Percentiles rank a stretch among this genome's conserved stretches.
These are phyloP conservation scores for Amblyjoppa proteus DNA, from an alignment of 2,888 invertebrate genomes.

Conservation along the genomic window DNA sequence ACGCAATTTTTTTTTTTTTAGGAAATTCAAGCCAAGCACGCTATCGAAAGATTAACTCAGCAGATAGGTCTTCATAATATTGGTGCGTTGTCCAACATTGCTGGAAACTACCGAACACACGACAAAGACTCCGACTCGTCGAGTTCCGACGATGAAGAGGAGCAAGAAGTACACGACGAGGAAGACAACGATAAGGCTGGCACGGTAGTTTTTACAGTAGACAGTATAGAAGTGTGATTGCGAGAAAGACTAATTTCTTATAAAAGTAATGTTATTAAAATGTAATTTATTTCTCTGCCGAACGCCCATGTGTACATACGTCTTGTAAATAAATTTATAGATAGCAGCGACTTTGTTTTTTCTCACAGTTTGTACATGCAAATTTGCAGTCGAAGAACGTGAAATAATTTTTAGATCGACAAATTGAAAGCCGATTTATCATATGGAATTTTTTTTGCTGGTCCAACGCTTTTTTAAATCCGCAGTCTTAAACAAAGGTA, in stretches of 20 bases:
- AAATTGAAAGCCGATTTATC: too few relatives aligned
- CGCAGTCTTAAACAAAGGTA: too few relatives aligned
- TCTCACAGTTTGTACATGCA: background rate
- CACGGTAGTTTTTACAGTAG: slow-evolving; percentile 86
- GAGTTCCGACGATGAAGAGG: slow-evolving; percentile 85
- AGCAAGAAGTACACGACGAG: slow-evolving; percentile 87
- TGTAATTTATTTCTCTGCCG: background rate
- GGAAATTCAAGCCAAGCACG: slow-evolving; percentile 87
- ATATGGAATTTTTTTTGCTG: too few relatives aligned
- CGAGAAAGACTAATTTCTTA: slow-evolving; percentile 27
- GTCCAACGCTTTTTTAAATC: too few relatives aligned
- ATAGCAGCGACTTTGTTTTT: background rate
- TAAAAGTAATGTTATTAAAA: slow-evolving; percentile 16
- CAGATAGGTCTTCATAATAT: slow-evolving; percentile 84
- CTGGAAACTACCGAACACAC: slow-evolving; percentile 84
- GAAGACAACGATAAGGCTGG: slow-evolving; percentile 86
- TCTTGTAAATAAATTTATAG: slow-evolving; percentile 47
- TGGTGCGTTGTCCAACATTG: slow-evolving; percentile 81
- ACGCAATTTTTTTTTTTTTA: slow-evolving; percentile 57
- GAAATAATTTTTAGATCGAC: too few relatives aligned
- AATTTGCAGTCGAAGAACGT: too few relatives aligned
- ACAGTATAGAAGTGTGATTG: slow-evolving; percentile 73
- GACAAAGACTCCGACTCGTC: slow-evolving; percentile 79
- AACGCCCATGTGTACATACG: slow-evolving; percentile 3
- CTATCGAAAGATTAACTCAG: slow-evolving; percentile 86